A percentile compares a stretch with the other conserved stretches of the same genome.
phyloP scores from a whole-genome alignment of 53 echinoderm and acorn worm species.

The Paracentrotus lividus region DNA sequence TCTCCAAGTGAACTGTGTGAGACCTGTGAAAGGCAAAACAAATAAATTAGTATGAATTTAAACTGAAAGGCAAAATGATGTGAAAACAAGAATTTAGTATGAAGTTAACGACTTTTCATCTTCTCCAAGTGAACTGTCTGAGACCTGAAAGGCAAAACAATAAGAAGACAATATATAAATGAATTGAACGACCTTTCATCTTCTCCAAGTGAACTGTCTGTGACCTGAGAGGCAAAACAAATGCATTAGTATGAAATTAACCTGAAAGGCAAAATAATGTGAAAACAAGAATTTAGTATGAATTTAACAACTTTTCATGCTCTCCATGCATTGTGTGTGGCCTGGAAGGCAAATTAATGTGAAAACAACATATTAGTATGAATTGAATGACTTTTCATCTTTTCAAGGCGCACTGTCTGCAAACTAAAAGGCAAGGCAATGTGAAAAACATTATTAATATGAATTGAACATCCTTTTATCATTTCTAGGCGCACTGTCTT shows the following conservation, averaged over 20 bases:
- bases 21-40: no score
- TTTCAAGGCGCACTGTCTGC: constrained; percentile 93
- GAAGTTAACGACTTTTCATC: constrained; percentile 84
- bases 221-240: constrained; percentile 61
- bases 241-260: not conserved
- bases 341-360: no score
- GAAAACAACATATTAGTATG: no score
- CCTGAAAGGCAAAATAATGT: no score
- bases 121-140: constrained; percentile 95
- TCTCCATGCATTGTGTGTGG: constrained; percentile 53
- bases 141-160: constrained; percentile 54
- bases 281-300: no score
- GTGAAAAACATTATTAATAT: not conserved
- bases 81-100: no score
- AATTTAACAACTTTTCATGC: not conserved
- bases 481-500: constrained; percentile 92
- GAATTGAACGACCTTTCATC: constrained; percentile 80
- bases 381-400: constrained; percentile 81
- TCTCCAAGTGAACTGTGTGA: constrained; percentile 30
- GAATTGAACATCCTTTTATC: constrained; percentile 79
- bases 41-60: no score
- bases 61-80: constrained; percentile 81
- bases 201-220: constrained; percentile 95
- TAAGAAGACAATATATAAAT: not conserved
- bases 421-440: constrained; percentile 55